Evolutionary conservation across 2,888 invertebrate species (phyloP).

Genomic region (Leptinotarsa juncta): DNA sequence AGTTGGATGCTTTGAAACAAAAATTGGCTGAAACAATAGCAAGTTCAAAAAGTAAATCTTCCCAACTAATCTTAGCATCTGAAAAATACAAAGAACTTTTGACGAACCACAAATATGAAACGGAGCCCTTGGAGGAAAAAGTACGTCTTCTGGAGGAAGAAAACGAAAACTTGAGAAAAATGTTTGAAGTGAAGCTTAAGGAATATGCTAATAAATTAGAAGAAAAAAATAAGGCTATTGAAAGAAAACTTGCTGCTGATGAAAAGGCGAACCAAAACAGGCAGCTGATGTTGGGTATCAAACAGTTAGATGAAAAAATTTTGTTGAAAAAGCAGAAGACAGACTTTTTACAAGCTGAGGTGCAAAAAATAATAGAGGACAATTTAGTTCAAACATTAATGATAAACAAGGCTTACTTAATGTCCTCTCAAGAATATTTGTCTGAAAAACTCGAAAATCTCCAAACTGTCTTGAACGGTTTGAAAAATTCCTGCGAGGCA

Average conservation of each 20-base stretch:
- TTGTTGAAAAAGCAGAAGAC: slow-evolving; percentile 6
- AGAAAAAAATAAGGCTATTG: slow-evolving; percentile 11
- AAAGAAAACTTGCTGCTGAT: neutral
- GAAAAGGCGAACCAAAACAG: neutral
- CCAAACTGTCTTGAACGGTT: neutral
- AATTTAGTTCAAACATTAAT: slow-evolving; percentile 1
- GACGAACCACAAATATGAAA: neutral
- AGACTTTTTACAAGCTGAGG: neutral
- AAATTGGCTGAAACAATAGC: neutral
- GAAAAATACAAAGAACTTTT: neutral
- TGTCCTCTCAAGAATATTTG: slow-evolving; percentile 10
- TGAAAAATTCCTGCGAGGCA: neutral
- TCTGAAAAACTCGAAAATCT: slow-evolving; percentile 11
- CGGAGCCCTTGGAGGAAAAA: neutral
- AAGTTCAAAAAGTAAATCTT: neutral
- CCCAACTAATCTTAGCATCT: neutral
- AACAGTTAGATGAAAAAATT: slow-evolving; percentile 11
- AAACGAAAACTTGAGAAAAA: neutral
- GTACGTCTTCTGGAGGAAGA: neutral
- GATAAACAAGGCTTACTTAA: slow-evolving; percentile 22
- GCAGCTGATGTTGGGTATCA: neutral
- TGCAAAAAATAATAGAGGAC: slow-evolving; percentile 12
- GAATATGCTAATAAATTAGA: slow-evolving; percentile 16
- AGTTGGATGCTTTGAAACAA: neutral
- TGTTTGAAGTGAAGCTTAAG: neutral